Percentiles rank a stretch among this genome's conserved stretches.
These are phyloP conservation scores for Chrysochloris asiatica DNA, from an alignment of 2,113 vertebrate species.

Conservation along the genomic window DNA sequence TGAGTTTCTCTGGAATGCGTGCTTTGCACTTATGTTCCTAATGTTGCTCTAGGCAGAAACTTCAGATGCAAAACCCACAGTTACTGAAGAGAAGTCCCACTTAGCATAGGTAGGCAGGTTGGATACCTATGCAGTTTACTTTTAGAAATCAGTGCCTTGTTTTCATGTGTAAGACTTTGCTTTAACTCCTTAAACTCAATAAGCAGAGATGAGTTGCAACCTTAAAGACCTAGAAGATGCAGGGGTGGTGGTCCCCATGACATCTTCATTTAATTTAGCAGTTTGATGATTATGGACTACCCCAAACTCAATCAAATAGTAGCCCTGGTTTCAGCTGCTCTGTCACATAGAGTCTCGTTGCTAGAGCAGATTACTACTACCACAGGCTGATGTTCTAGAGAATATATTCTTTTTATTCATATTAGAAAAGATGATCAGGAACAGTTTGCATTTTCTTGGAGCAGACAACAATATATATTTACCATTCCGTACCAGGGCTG, in stretches of 20 bases:
- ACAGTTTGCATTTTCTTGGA: background rate
- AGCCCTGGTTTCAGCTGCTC: background rate
- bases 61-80: background rate
- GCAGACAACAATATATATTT: background rate
- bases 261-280: background rate
- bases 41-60: background rate
- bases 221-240: background rate
- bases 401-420: background rate
- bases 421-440: background rate
- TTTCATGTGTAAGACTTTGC: slow-evolving; percentile 24
- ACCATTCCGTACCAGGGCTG: background rate
- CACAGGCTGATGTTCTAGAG: background rate
- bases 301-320: background rate
- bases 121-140: background rate
- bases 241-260: background rate
- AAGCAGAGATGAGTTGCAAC: background rate
- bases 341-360: background rate
- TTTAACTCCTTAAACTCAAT: background rate
- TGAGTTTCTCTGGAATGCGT: background rate
- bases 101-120: background rate
- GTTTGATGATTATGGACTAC: background rate
- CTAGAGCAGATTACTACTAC: background rate
- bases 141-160: background rate
- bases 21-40: background rate
- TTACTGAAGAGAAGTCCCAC: background rate